Evolutionary conservation across 2,113 vertebrate species (phyloP), one percentile per base, ranked within the genome.

Genomic region (Cottus gobio): DNA sequence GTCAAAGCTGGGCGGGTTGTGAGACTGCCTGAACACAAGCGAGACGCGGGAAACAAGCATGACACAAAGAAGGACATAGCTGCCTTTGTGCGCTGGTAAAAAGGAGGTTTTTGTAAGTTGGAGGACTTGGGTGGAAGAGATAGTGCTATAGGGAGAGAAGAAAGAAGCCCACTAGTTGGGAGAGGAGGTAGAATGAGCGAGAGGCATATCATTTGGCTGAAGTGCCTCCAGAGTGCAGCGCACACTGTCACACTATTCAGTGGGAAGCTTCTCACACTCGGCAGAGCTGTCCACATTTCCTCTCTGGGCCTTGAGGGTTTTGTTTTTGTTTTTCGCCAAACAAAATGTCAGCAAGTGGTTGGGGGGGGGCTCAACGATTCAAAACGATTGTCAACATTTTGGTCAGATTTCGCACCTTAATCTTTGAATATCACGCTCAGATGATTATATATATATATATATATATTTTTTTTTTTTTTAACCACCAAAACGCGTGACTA

Each of bases 61-160:
- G 75, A 80, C 77, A 92, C 88, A 93, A 91, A 90, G 84, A 86
- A 79, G 80, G 83, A 91, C 90, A 91, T 86, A 86, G 90, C 80
- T 73, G 86, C 85, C 85, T 89, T 90, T 93, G 88, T 91, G 71
- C 13, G 0, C 52, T 2, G 18, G 80, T 83, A 91, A 90, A 44
- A 93, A 90, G 68, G 75, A 83, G 88, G 84, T 87, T 91, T 57
- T 91, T 91, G 87, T 93, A 79, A 84, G 89, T 83, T 86, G 67
- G 87, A 91, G 85, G 74, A 86, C 84, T 92, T 89, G 84, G 85
- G 83, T 83, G 61, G 82, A 88, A 89, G 83, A 83, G 84, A 91
- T 88, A 86, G 85, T 10, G 2, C n/a, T n/a, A n/a, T n/a, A 87
- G 22, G 30, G 71, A 71, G 63, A 87, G 77, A 92, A 87, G 88